These are phyloP conservation scores for Mesochorus sp. DNA, from an alignment of 2,888 invertebrate species.

Conservation along the genomic window DNA sequence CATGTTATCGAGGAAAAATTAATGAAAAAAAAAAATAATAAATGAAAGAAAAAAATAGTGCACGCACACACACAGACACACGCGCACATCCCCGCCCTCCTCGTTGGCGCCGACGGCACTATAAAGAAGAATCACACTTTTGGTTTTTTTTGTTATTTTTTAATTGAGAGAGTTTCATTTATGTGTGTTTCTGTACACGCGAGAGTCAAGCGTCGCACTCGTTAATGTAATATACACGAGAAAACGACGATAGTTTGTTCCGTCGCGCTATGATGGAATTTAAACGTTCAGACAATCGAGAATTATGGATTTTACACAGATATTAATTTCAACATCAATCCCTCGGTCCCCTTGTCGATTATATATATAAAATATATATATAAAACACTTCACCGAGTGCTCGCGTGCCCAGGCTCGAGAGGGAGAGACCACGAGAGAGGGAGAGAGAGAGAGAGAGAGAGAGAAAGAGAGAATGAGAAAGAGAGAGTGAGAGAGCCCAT, in stretches of 20 bases:
- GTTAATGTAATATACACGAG: background rate
- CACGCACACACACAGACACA: constrained; percentile 12
- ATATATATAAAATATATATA: background rate
- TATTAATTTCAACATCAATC: background rate
- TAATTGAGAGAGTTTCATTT: constrained; percentile 12
- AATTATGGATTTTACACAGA: background rate
- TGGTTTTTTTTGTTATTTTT: background rate
- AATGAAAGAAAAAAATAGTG: background rate
- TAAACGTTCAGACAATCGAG: too few species aligned
- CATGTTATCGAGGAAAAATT: background rate
- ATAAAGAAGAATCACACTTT: constrained; percentile 36
- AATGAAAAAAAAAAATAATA: background rate
- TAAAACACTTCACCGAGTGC: constrained; percentile 42
- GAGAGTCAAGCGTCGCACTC: background rate
- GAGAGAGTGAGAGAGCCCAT: constrained; percentile 43
- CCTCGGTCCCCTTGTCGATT: background rate
- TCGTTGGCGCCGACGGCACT: constrained; percentile 27
- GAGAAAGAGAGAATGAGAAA: constrained; percentile 30
- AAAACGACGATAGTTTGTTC: too few species aligned
- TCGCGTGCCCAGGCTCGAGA: constrained; percentile 12
- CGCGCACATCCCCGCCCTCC: constrained; percentile 8
- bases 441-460: constrained; percentile 10
- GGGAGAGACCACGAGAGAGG: background rate
- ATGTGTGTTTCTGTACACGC: background rate
- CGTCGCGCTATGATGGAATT: too few species aligned